These are phyloP conservation scores for Platalea minor DNA, from an alignment of 2,797 vertebrate genomes.

Conservation along the genomic window DNA sequence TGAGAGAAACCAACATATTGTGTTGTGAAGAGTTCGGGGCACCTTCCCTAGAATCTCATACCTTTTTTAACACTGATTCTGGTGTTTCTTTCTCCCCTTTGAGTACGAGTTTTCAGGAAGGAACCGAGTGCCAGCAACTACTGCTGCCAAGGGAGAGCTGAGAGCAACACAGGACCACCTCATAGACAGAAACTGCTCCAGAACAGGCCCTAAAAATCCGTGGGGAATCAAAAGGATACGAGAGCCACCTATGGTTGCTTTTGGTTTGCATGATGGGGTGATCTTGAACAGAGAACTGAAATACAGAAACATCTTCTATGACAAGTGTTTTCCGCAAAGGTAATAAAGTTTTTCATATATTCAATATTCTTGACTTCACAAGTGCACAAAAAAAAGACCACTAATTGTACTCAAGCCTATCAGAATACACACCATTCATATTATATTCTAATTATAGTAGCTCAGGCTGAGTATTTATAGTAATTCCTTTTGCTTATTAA, in stretches of 20 bases:
- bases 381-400: neutral
- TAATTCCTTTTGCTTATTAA: slow-evolving; percentile 24
- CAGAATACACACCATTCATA: neutral
- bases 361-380: neutral
- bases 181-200: neutral
- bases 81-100: neutral
- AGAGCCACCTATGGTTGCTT: neutral
- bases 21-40: neutral
- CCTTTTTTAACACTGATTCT: neutral
- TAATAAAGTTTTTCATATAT: neutral
- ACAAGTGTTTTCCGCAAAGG: neutral
- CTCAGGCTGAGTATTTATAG: neutral
- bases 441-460: neutral
- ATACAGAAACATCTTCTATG: neutral
- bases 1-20: neutral
- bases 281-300: neutral
- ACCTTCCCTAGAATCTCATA: neutral
- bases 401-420: neutral
- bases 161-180: neutral
- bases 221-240: neutral
- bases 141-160: neutral
- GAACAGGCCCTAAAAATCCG: neutral
- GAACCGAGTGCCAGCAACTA: neutral
- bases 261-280: neutral
- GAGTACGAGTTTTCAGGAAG: neutral